These are phyloP conservation scores for Microcebus tavaratra DNA, from an alignment of 2,113 vertebrate genomes.

Conservation along the genomic window DNA sequence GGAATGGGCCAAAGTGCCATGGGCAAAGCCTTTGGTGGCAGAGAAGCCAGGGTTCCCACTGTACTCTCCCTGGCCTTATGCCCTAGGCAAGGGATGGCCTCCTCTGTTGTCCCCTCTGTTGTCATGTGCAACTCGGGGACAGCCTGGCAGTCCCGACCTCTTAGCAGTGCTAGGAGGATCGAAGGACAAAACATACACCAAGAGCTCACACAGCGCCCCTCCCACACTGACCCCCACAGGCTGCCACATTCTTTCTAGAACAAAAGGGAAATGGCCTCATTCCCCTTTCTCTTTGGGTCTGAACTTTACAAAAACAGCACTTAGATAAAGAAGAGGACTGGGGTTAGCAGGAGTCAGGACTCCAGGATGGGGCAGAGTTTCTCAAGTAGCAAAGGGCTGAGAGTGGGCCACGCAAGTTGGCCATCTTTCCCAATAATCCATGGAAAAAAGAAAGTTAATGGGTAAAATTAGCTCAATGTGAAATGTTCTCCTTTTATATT, in stretches of 20 bases:
- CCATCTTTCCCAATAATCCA: not conserved
- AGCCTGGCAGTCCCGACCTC: not conserved
- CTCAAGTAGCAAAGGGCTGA: not conserved
- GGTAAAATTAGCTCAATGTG: not conserved
- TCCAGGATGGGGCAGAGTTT: not conserved
- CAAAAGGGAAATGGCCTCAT: not conserved
- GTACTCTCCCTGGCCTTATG: not conserved
- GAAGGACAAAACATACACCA: not conserved
- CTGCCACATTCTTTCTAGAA: not conserved
- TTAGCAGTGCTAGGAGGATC: not conserved
- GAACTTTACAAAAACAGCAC: not conserved
- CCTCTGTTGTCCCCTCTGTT: not conserved
- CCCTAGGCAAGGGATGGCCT: fast-evolving
- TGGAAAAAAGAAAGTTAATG: not conserved
- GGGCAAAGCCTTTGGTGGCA: not conserved
- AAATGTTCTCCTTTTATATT: not conserved
- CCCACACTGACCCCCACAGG: fast-evolving
- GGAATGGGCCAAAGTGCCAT: not conserved
- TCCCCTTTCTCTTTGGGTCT: not conserved
- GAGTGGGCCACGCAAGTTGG: not conserved
- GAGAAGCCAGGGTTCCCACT: not conserved
- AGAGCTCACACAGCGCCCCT: not conserved
- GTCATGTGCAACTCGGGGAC: not conserved
- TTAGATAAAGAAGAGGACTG: not conserved
- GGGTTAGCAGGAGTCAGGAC: not conserved